phyloP scores from a whole-genome alignment of 2,888 invertebrate species.

The Bombylius discolor region DNA sequence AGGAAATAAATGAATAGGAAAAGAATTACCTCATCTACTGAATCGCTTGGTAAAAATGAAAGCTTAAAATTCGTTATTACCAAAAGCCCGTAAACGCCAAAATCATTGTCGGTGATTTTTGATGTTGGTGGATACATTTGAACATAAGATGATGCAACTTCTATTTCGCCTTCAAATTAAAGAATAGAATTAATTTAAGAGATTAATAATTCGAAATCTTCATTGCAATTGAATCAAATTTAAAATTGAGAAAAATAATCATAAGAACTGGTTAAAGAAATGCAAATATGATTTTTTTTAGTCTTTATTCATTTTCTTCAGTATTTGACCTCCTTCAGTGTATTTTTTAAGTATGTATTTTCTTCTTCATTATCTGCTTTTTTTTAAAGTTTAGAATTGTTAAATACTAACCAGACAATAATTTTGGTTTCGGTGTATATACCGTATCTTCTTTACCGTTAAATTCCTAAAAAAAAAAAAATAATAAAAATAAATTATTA shows the following conservation, averaged over 20 bases:
- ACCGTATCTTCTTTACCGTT: background rate
- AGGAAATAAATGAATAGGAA: no score
- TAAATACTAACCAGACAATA: conserved; percentile 8
- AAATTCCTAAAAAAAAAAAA: background rate
- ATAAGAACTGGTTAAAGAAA: no score
- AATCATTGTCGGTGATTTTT: conserved; percentile 43
- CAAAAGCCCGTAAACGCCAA: conserved; percentile 68
- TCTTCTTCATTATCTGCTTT: no score
- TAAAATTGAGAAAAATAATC: no score
- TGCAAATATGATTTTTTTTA: no score
- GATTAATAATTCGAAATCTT: no score
- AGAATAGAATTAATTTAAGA: no score
- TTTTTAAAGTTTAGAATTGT: no score
- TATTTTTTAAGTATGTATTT: no score
- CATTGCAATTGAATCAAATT: no score
- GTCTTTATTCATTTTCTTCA: no score
- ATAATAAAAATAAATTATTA: background rate
- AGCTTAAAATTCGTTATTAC: conserved; percentile 89
- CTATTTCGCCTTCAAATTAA: conserved; percentile 52
- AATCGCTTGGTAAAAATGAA: conserved; percentile 61
- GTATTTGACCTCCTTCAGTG: no score
- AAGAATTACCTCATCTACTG: conserved; percentile 6
- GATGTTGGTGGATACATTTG: conserved; percentile 61
- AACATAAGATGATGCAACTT: conserved; percentile 74
- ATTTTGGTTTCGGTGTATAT: conserved; percentile 6